Percentiles rank a stretch among this genome's conserved stretches.
phyloP scores from a whole-genome alignment of 2,113 vertebrate species.

The Glaucidium brasilianum region DNA sequence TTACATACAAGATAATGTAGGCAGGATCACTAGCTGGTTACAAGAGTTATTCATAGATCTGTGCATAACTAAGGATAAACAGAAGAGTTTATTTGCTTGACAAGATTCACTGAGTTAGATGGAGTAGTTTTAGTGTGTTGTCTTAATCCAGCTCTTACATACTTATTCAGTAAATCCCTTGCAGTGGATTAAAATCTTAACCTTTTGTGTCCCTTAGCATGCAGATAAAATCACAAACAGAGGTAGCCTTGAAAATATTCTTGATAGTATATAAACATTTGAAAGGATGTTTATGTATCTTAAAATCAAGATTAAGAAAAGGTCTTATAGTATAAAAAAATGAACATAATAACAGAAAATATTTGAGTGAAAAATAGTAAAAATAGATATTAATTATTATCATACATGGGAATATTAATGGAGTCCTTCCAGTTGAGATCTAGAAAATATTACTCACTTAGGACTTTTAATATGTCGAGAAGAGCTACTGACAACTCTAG shows the following conservation, averaged over 20 bases:
- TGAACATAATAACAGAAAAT: neutral
- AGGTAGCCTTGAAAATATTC: neutral
- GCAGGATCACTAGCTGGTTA: slow-evolving; percentile 29
- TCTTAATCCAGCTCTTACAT: neutral
- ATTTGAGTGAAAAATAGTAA: neutral
- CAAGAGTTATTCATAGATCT: neutral
- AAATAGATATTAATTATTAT: neutral
- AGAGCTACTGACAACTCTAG: neutral
- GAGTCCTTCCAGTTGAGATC: neutral
- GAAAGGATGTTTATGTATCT: neutral
- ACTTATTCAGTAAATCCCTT: slow-evolving; percentile 39
- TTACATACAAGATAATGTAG: slow-evolving; percentile 17
- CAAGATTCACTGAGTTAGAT: neutral
- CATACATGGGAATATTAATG: neutral
- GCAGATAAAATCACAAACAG: slow-evolving; percentile 2
- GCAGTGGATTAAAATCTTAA: slow-evolving; percentile 39
- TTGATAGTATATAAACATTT: neutral
- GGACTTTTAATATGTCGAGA: neutral
- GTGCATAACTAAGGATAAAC: slow-evolving; percentile 24
- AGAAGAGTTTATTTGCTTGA: slow-evolving; percentile 44
- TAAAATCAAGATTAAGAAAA: neutral
- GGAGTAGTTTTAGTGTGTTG: neutral
- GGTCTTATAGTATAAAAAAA: neutral
- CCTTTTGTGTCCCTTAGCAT: neutral
- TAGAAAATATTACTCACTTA: neutral